These are phyloP conservation scores for Zoanthus sociatus DNA, from an alignment of 92 coral and sea anemone genomes.

Conservation along the genomic window DNA sequence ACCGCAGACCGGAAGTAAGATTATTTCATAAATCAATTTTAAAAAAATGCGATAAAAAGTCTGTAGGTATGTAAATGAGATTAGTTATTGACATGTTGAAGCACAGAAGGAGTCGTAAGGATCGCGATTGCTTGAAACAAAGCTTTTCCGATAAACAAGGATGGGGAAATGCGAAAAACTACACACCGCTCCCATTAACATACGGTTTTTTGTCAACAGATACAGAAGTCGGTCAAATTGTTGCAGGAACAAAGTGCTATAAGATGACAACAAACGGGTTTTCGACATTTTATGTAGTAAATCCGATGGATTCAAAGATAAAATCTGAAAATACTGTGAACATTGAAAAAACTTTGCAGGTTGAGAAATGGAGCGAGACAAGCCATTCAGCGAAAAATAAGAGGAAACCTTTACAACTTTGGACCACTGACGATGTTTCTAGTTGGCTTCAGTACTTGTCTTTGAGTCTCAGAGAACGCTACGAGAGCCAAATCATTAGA, in stretches of 20 bases:
- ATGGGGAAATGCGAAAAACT: not conserved
- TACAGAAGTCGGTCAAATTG: not conserved
- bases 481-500: conserved; percentile 22
- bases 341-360: not conserved
- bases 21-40: not conserved
- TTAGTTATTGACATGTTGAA: conserved; percentile 39
- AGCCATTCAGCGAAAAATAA: not conserved
- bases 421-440: conserved; percentile 31
- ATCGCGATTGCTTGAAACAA: conserved; percentile 27
- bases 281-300: conserved; percentile 35
- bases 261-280: conserved; percentile 34
- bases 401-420: conserved; percentile 9
- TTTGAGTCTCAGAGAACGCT: conserved; percentile 24
- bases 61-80: conserved; percentile 22
- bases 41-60: not conserved
- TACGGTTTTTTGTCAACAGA: conserved; percentile 30
- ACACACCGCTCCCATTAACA: not conserved
- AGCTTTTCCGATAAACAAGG: not conserved
- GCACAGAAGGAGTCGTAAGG: conserved; percentile 44
- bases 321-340: not conserved
- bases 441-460: conserved; percentile 40
- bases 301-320: conserved; percentile 11
- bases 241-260: conserved; percentile 31
- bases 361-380: conserved; percentile 5
- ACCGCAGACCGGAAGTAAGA: conserved; percentile 57